phyloP scores from a whole-genome alignment of 53 echinoderm and acorn worm genomes.

The Zoroaster sp. region DNA sequence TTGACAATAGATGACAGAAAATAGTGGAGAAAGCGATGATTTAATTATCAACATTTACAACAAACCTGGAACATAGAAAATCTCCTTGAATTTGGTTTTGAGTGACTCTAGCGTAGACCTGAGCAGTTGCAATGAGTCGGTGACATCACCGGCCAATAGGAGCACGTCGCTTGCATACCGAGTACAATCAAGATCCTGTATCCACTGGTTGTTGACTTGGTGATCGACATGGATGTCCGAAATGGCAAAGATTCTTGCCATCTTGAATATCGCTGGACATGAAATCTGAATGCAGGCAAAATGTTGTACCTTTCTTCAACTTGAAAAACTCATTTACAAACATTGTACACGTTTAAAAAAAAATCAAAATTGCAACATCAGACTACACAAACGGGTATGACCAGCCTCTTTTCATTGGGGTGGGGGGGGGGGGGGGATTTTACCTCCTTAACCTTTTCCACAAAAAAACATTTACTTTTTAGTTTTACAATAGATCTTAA shows the following conservation, averaged over 20 bases:
- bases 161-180: constrained; percentile 82
- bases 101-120: constrained; percentile 72
- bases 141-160: constrained; percentile 91
- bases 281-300: not conserved
- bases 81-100: constrained; percentile 79
- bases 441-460: too few relatives aligned
- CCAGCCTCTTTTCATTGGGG: too few relatives aligned
- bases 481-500: too few relatives aligned
- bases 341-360: too few relatives aligned
- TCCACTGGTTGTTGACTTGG: constrained; percentile 78
- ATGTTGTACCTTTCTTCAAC: not conserved
- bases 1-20: too few relatives aligned
- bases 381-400: too few relatives aligned
- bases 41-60: too few relatives aligned
- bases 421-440: too few relatives aligned
- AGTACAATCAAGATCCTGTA: constrained; percentile 64
- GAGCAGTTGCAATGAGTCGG: constrained; percentile 70
- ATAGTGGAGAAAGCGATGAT: too few relatives aligned
- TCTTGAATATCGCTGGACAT: constrained; percentile 8
- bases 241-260: constrained; percentile 93
- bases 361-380: too few relatives aligned
- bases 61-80: constrained; percentile 97
- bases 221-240: constrained; percentile 97
- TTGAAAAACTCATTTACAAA: too few relatives aligned
- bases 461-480: too few relatives aligned